These are phyloP conservation scores for Notolabrus celidotus DNA, from an alignment of 2,797 vertebrate genomes.

Conservation along the genomic window DNA sequence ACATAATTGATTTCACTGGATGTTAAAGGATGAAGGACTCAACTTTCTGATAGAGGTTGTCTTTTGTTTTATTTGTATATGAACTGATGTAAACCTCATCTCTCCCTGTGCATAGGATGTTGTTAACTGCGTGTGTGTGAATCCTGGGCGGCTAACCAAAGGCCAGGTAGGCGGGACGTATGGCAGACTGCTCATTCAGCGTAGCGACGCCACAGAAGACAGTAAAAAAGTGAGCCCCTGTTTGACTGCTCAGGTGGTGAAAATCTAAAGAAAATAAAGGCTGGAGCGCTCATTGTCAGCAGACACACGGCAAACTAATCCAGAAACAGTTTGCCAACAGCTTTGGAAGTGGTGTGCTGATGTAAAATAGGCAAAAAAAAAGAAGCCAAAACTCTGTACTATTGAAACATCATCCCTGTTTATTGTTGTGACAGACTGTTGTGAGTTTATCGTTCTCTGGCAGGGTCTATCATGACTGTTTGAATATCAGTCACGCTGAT, in stretches of 20 bases:
- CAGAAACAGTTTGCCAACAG: background rate
- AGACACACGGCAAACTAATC: background rate
- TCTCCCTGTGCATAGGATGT: slow-evolving; percentile 83
- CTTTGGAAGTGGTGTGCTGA: background rate
- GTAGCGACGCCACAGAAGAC: slow-evolving; percentile 4
- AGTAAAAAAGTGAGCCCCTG: slow-evolving; percentile 81
- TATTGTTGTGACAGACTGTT: slow-evolving; percentile 31
- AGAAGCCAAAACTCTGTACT: background rate
- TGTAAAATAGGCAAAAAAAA: slow-evolving; percentile 30
- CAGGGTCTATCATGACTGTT: background rate
- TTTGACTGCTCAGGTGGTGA: slow-evolving; percentile 90
- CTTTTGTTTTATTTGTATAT: background rate
- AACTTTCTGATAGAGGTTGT: too few relatives aligned
- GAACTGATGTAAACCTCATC: background rate
- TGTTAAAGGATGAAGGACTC: too few relatives aligned
- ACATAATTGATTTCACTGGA: background rate
- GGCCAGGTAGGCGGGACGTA: slow-evolving; percentile 95
- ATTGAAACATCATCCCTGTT: slow-evolving; percentile 17
- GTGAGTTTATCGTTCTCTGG: too few relatives aligned
- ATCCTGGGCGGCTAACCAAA: slow-evolving; percentile 94
- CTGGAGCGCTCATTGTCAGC: background rate
- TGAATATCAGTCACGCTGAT: background rate
- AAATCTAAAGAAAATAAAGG: slow-evolving; percentile 82
- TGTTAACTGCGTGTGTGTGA: slow-evolving; percentile 91
- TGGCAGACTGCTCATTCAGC: slow-evolving; percentile 85